Base-by-base conservation (phyloP, 2,888 invertebrate species). In the Epinotia ramella region DNA sequence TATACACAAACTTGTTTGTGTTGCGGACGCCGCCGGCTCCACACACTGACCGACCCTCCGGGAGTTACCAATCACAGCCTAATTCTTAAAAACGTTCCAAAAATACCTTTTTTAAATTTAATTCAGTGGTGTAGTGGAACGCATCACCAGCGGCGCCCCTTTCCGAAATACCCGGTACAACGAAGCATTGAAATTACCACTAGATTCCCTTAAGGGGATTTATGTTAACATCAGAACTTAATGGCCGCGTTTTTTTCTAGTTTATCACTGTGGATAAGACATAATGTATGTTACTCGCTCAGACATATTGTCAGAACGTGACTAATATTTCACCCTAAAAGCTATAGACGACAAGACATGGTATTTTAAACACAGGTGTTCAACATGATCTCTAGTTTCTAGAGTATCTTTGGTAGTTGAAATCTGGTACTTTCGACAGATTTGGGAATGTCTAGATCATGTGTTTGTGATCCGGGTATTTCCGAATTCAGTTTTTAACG, bases 61-160 rank as follows among this genome's bases (percentile, higher is more conserved):
- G 81, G 80, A 85, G 88, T 85, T 82, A 84, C 79, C 83, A 88
- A 87, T 92, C 93, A 93, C 93, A 93, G 93, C 91, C 91, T 88
- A 28, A 88, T 86, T 81, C 83, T 80, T 83, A 84, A 83, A 88
- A 86, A 88, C 87, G 80, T 83, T 89, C 88, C 84, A 87, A 88
- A 90, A 88, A 88, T 87, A 87, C 80, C 76, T 77, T 78, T 77
- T 79, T 76, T 77, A 77, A 73, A 56, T 73, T 70, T 66, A 49
- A 65, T 64, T 33, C 66, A 76, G n/a, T 33, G 70, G 66, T 60
- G 53, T 53, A n/a, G n/a, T 53, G 53, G 53, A 53, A 53, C 53
- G 65, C 64, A 65, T n/a, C 18, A 18, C 56, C 12, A 60, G n/a
- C 49, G 75, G 16, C 60, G 57, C 59, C 46, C n/a, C 13, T 13